Conservation (phyloP, 2,888 invertebrate genomes). For the Hypsopygia costalis region DNA sequence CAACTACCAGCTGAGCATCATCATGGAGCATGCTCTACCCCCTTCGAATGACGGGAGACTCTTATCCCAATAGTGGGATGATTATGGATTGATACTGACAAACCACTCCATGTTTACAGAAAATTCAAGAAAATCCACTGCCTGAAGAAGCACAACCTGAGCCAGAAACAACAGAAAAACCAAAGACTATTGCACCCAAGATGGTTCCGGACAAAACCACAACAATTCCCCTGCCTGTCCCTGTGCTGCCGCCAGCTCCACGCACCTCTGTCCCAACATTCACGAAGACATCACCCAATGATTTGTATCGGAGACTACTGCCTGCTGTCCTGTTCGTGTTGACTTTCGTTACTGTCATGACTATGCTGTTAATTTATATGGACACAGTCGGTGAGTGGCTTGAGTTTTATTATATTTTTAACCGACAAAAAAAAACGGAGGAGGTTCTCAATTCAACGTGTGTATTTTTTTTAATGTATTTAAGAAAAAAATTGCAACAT, state of each 20-base stretch:
- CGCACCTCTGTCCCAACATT: slow-evolving; percentile 47
- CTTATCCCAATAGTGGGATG: too few relatives aligned
- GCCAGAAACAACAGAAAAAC: slow-evolving; percentile 28
- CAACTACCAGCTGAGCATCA: too few relatives aligned
- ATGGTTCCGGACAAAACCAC: slow-evolving; percentile 22
- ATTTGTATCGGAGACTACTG: slow-evolving; percentile 74
- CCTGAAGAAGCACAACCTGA: slow-evolving; percentile 25
- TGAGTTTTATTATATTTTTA: slow-evolving; percentile 13
- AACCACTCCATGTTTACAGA: too few relatives aligned
- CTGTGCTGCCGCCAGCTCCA: slow-evolving; percentile 25
- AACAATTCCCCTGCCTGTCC: slow-evolving; percentile 22
- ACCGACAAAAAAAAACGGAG: too few relatives aligned
- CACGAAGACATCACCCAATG: slow-evolving; percentile 64
- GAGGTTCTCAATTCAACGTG: too few relatives aligned
- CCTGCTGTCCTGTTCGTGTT: slow-evolving; percentile 87
- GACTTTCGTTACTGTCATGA: slow-evolving; percentile 90
- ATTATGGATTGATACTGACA: too few relatives aligned
- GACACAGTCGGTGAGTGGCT: slow-evolving; percentile 85
- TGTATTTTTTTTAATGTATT: too few relatives aligned
- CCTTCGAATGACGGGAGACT: too few relatives aligned
- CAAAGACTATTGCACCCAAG: slow-evolving; percentile 29
- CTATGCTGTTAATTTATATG: slow-evolving; percentile 88
- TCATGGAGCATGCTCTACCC: too few relatives aligned
- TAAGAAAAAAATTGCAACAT: too few relatives aligned
- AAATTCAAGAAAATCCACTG: slow-evolving; percentile 49